Conservation (phyloP, 1,140 invertebrate genomes). For the Brachystomella parvula region DNA sequence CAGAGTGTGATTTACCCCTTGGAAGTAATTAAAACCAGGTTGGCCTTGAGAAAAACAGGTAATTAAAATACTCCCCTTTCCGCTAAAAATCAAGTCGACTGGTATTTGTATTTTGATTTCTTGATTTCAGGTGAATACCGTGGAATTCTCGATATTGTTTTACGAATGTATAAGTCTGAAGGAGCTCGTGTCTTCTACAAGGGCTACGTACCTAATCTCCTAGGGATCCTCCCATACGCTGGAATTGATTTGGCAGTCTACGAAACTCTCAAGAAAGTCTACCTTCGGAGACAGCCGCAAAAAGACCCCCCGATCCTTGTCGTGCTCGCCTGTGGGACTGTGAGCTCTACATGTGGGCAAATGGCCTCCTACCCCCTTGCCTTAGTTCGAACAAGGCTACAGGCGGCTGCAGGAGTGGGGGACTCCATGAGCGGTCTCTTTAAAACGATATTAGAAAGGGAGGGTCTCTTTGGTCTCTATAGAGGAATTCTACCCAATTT, state of each 20-base stretch:
- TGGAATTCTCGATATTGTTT: conserved; percentile 81
- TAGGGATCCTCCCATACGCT: conserved; percentile 97
- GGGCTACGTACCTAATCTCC: conserved; percentile 91
- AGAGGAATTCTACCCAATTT: conserved; percentile 96
- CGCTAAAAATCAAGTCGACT: background rate
- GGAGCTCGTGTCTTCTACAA: conserved; percentile 83
- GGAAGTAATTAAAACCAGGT: conserved; percentile 90
- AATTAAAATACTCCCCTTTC: conserved; percentile 1
- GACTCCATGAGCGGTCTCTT: conserved; percentile 70
- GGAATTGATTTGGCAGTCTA: conserved; percentile 98
- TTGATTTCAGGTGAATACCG: conserved; percentile 63
- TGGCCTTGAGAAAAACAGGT: conserved; percentile 85
- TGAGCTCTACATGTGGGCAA: conserved; percentile 89
- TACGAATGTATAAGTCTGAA: conserved; percentile 78
- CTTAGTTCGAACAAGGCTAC: conserved; percentile 84
- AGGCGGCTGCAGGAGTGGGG: conserved; percentile 60
- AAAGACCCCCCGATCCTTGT: conserved; percentile 54
- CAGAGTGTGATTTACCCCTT: conserved; percentile 96
- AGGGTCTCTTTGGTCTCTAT: conserved; percentile 86
- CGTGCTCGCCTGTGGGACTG: conserved; percentile 81
- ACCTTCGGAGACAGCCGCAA: conserved; percentile 54
- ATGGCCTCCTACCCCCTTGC: conserved; percentile 95
- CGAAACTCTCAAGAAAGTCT: conserved; percentile 81
- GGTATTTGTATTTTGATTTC: background rate
- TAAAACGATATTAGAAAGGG: conserved; percentile 74